Conservation (phyloP, 2,888 invertebrate species). For the Dynastes maya region DNA sequence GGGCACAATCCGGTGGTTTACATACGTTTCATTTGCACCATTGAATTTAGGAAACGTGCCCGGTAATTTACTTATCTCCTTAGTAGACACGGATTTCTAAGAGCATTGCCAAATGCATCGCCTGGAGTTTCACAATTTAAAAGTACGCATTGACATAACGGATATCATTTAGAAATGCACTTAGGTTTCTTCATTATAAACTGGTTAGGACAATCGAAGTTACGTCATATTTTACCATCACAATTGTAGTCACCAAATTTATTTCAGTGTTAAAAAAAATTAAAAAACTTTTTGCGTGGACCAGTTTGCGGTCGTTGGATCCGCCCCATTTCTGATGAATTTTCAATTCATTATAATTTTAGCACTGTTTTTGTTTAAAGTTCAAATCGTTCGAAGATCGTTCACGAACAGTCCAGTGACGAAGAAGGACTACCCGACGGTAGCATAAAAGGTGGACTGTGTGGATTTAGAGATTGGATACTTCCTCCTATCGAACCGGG, state of each 20-base stretch:
- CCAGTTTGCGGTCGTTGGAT: not conserved
- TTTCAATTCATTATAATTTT: slow-evolving; percentile 37
- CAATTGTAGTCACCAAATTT: slow-evolving; percentile 48
- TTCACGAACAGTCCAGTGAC: slow-evolving; percentile 83
- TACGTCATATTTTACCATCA: slow-evolving; percentile 45
- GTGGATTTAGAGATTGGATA: slow-evolving; percentile 78
- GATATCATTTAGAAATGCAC: slow-evolving; percentile 4
- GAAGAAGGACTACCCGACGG: slow-evolving; percentile 81
- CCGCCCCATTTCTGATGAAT: slow-evolving; percentile 14
- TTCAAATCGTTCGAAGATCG: slow-evolving; percentile 34
- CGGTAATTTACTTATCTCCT: slow-evolving; percentile 33
- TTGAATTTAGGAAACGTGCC: slow-evolving; percentile 60
- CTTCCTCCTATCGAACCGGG: slow-evolving; percentile 78
- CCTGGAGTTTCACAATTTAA: slow-evolving; percentile 19
- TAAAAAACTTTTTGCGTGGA: slow-evolving; percentile 41
- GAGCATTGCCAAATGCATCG: not conserved
- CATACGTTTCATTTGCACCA: slow-evolving; percentile 57
- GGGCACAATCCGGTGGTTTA: slow-evolving; percentile 50
- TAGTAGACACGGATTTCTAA: slow-evolving; percentile 11
- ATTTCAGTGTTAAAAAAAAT: slow-evolving; percentile 10
- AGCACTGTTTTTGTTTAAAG: slow-evolving; percentile 8
- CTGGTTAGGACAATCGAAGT: slow-evolving; percentile 41
- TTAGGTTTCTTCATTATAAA: not conserved
- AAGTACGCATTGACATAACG: slow-evolving; percentile 28
- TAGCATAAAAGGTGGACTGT: slow-evolving; percentile 81